Percentiles rank a stretch among this genome's conserved stretches.
phyloP scores from a whole-genome alignment of 37 sponge, comb jelly and placozoan species.

The Petrosia ficiformis region DNA sequence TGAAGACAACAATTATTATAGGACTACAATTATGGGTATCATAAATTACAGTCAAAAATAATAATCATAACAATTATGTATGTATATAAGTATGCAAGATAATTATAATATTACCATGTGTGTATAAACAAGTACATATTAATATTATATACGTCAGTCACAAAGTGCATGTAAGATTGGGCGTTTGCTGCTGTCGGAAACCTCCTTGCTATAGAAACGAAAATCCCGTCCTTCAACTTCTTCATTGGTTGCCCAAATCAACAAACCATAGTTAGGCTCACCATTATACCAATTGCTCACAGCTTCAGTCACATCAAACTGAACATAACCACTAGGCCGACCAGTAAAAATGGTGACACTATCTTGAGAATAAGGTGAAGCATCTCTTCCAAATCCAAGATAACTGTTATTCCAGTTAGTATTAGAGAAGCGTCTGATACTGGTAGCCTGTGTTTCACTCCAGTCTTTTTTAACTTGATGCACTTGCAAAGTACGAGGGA shows the following conservation, averaged over 20 bases:
- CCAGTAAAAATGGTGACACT: slow-evolving; percentile 13
- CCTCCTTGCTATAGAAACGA: slow-evolving; percentile 15
- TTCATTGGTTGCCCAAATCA: slow-evolving; percentile 25
- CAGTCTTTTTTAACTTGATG: slow-evolving; percentile 20
- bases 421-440: not conserved
- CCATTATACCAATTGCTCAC: slow-evolving; percentile 26
- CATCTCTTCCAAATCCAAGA: slow-evolving; percentile 31
- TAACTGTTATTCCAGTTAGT: slow-evolving; percentile 10
- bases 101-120: too few species aligned
- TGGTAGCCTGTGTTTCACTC: slow-evolving; percentile 34
- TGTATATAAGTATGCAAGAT: too few species aligned
- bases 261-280: slow-evolving; percentile 34
- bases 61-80: too few species aligned
- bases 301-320: slow-evolving; percentile 28
- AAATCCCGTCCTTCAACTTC: slow-evolving; percentile 16
- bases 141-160: too few species aligned
- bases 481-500: slow-evolving; percentile 10
- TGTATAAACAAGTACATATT: too few species aligned
- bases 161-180: slow-evolving; percentile 17
- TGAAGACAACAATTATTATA: too few species aligned
- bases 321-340: slow-evolving; percentile 14
- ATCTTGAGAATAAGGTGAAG: not conserved
- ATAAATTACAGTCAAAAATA: too few species aligned
- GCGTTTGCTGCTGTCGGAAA: not conserved
- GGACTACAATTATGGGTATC: too few species aligned